A percentile compares a stretch with the other conserved stretches of the same genome.
Evolutionary conservation across 2,888 invertebrate species (phyloP).

Genomic region (Amphiduros pacificus): DNA sequence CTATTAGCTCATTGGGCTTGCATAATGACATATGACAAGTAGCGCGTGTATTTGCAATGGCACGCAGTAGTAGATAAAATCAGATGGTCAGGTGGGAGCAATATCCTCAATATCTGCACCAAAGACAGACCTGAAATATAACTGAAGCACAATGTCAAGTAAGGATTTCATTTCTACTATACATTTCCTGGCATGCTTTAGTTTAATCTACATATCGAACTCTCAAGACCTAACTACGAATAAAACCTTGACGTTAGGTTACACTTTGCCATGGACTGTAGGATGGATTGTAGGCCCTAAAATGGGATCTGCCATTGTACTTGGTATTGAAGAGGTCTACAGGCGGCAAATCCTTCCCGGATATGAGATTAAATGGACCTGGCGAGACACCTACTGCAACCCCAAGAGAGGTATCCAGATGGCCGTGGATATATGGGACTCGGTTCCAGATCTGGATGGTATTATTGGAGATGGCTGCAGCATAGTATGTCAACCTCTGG

Average conservation of each 20-base stretch:
- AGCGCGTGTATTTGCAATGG: no score
- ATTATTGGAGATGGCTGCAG: conserved; percentile 8
- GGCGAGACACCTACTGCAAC: conserved; percentile 7
- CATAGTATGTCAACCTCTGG: conserved; percentile 5
- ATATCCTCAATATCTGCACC: no score
- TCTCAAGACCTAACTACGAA: no score
- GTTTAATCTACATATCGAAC: no score
- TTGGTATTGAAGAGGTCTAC: neutral
- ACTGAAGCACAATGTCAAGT: no score
- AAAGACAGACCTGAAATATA: no score
- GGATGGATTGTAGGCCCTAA: neutral
- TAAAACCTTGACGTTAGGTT: neutral
- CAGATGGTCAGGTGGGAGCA: no score
- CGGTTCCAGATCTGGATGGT: neutral
- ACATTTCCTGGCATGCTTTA: no score
- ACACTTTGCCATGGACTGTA: neutral
- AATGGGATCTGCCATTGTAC: neutral
- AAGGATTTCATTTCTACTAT: no score
- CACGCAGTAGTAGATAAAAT: no score
- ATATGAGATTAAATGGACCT: conserved; percentile 5
- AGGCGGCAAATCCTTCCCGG: neutral
- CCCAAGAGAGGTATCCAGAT: conserved; percentile 1
- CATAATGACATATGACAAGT: no score
- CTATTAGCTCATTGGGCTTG: no score
- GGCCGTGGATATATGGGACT: conserved; percentile 6